A percentile compares a stretch with the other conserved stretches of the same genome.
These are phyloP conservation scores for Tautogolabrus adspersus DNA, from an alignment of 2,113 vertebrate species.

Conservation along the genomic window DNA sequence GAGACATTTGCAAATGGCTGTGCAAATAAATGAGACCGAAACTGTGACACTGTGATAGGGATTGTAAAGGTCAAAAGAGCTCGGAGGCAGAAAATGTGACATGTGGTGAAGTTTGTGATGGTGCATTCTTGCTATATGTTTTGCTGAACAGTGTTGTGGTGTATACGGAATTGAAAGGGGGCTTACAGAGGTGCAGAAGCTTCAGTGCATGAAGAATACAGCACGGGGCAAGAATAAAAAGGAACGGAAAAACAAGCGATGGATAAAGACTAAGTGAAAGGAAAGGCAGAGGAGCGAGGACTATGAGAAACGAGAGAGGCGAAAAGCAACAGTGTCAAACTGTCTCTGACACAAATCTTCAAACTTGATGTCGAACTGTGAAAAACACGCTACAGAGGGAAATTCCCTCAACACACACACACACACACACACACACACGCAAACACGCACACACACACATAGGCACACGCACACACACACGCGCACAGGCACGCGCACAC, in stretches of 20 bases:
- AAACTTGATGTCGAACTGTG: slow-evolving; percentile 62
- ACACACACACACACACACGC: slow-evolving; percentile 6
- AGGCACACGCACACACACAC: background rate
- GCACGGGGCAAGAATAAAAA: background rate
- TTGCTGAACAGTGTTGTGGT: background rate
- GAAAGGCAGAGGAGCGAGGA: slow-evolving; percentile 4
- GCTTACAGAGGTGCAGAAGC: slow-evolving; percentile 8
- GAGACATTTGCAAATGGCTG: slow-evolving; percentile 16
- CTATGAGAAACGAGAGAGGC: slow-evolving; percentile 27
- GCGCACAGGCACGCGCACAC: slow-evolving; percentile 21
- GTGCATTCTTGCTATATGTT: background rate
- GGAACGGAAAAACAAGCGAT: background rate
- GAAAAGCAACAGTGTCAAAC: slow-evolving; percentile 44
- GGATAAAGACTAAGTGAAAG: slow-evolving; percentile 5
- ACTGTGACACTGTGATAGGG: slow-evolving; percentile 48
- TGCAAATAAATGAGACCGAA: slow-evolving; percentile 47
- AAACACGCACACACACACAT: slow-evolving; percentile 23
- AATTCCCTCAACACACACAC: slow-evolving; percentile 67
- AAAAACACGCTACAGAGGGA: slow-evolving; percentile 67
- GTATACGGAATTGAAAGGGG: background rate
- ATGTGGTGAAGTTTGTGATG: background rate
- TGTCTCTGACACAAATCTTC: slow-evolving; percentile 65
- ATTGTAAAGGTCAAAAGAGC: slow-evolving; percentile 53
- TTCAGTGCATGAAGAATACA: slow-evolving; percentile 1
- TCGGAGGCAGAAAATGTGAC: background rate